These are phyloP conservation scores for Miichthys miiuy DNA, from an alignment of 2,797 vertebrate genomes.

Conservation along the genomic window DNA sequence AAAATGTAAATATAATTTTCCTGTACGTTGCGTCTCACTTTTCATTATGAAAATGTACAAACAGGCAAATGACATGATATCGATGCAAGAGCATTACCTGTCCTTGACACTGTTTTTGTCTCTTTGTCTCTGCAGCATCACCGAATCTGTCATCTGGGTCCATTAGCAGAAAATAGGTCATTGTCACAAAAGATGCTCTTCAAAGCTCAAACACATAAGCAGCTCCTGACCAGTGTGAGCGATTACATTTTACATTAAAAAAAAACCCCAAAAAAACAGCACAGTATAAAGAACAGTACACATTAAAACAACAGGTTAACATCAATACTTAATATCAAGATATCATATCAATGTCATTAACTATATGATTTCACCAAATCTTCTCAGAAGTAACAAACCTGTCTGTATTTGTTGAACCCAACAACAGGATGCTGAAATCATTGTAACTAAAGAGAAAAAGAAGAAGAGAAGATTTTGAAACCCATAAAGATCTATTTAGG, in stretches of 20 bases:
- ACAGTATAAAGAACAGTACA: slow-evolving; percentile 19
- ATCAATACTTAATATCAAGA: slow-evolving; percentile 5
- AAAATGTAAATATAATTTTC: slow-evolving; percentile 21
- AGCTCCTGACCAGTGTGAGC: slow-evolving; percentile 8
- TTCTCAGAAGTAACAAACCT: background rate
- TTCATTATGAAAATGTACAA: slow-evolving; percentile 31
- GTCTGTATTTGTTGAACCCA: background rate
- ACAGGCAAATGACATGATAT: slow-evolving; percentile 13
- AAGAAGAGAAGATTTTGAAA: background rate
- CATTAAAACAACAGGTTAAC: slow-evolving; percentile 9
- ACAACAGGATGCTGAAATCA: background rate
- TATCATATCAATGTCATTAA: background rate
- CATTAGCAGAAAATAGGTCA: slow-evolving; percentile 11
- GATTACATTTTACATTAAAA: background rate
- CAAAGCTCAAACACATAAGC: background rate
- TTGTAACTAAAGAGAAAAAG: background rate
- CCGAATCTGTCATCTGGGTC: slow-evolving; percentile 16
- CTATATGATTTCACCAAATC: background rate
- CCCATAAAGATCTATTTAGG: background rate
- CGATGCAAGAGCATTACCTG: background rate
- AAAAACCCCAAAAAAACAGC: background rate
- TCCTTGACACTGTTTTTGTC: slow-evolving; percentile 15
- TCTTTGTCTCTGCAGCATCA: background rate
- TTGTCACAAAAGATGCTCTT: slow-evolving; percentile 23
- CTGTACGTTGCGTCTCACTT: slow-evolving; percentile 11